Evolutionary conservation across 2,888 invertebrate species (phyloP), one percentile per base, ranked within the genome.

Genomic region (Ceriagrion tenellum): DNA sequence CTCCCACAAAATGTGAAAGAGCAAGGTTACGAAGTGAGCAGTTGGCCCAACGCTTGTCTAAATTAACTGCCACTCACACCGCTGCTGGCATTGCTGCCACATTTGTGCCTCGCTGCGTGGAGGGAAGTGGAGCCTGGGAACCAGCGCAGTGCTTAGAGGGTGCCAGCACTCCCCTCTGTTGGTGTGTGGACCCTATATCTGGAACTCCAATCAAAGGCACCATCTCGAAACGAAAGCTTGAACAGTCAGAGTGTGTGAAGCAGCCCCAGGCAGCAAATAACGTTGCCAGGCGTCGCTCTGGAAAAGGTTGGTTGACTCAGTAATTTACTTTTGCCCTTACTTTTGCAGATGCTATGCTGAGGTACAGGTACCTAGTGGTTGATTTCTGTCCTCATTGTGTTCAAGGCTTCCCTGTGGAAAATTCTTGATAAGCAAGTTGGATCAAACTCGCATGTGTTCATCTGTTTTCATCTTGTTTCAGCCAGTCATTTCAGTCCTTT

Each of bases 1-100:
- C 98, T 4, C 96, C 99, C 59, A 98, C 98, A 55, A 98, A 98
- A 90, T 99, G 99, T 96, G 99, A 99, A 96, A 97, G 98, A 89
- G 97, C 98, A 0, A 97, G 98, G 10, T 98, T 99, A 96, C 98
- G 98, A 96, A 99, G 99, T 96, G 97, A 98, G 95, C 97, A 98
- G 95, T 98, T 98, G 0, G 98, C 98, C 0, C 98, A 98, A 96
- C 98, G 98, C 95, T 98, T 98, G 96, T 98, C 98, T 95, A 98
- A 98, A 96, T 69, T 93, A n/a, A 93, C 93, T 18, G 69, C 69
- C 23, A 47, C 35, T n/a, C 93, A 93, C 16, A 69, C 69, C 26
- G 93, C 93, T 47, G 47, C 93, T 26, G 93, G 93, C 10, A 69
- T 93, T 26, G 93, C 93, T 3, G 98, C 98, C 0, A 98, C 98